Percentiles rank a stretch among this genome's conserved stretches.
phyloP scores from a whole-genome alignment of 2,888 invertebrate genomes.

The Dynastes tityus region DNA sequence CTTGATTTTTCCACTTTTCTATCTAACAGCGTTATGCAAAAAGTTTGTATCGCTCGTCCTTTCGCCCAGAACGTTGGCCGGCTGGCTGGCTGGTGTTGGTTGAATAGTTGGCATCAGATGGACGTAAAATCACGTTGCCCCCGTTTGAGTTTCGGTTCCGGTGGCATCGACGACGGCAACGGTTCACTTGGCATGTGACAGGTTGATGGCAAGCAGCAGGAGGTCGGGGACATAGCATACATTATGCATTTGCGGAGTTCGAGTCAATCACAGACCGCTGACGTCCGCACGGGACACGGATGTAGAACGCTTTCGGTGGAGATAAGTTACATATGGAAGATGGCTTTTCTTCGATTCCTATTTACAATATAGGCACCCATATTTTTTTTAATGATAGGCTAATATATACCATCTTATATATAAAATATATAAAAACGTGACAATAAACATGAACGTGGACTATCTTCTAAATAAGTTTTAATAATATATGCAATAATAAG shows the following conservation, averaged over 20 bases:
- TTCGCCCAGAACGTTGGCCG: neutral
- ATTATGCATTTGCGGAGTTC: conserved; percentile 62
- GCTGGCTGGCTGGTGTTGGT: neutral
- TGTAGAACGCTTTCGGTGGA: neutral
- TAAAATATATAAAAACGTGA: too few species aligned
- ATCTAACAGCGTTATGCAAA: conserved; percentile 30
- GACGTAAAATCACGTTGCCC: conserved; percentile 45
- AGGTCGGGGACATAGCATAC: conserved; percentile 54
- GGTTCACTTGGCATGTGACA: conserved; percentile 56
- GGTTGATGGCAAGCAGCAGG: conserved; percentile 54
- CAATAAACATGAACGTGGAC: too few species aligned
- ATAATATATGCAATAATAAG: too few species aligned
- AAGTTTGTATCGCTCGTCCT: neutral
- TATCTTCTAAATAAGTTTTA: too few species aligned
- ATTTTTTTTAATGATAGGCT: too few species aligned
- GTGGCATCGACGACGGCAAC: conserved; percentile 42
- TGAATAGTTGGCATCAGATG: conserved; percentile 27
- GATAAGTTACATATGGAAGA: conserved; percentile 3
- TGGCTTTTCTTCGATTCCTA: conserved; percentile 16
- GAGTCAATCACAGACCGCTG: conserved; percentile 64
- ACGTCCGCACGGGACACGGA: conserved; percentile 52
- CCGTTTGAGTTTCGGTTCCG: conserved; percentile 5
- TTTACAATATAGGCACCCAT: too few species aligned
- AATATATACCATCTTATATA: too few species aligned
- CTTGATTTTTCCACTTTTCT: conserved; percentile 24